A percentile compares a stretch with the other conserved stretches of the same genome.
Evolutionary conservation across 2,888 invertebrate genomes (phyloP).

Genomic region (Octonoba sinensis): DNA sequence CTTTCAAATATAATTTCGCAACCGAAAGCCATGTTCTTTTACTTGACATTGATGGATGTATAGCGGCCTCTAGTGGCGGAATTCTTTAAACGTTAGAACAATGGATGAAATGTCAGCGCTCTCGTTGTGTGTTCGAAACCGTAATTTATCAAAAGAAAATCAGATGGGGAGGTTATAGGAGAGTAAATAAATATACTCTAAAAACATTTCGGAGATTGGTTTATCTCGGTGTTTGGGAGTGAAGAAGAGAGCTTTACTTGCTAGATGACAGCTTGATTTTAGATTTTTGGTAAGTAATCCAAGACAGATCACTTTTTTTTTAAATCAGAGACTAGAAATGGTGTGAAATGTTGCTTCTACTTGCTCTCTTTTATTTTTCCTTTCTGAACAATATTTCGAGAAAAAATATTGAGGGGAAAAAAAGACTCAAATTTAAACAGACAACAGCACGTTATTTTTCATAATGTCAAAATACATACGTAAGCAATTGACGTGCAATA

Average conservation of each 20-base stretch:
- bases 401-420: no score
- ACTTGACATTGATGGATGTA: constrained; percentile 36
- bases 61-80: constrained; percentile 55
- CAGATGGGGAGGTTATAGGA: background rate
- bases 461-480: no score
- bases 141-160: constrained; percentile 57
- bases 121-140: constrained; percentile 35
- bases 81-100: constrained; percentile 53
- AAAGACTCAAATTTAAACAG: no score
- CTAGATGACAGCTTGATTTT: constrained; percentile 54
- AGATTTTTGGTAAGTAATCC: constrained; percentile 45
- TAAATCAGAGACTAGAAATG: constrained; percentile 4
- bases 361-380: background rate
- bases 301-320: constrained; percentile 19
- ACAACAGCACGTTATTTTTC: no score
- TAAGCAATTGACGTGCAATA: no score
- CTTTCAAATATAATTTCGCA: constrained; percentile 63
- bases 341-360: background rate
- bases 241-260: constrained; percentile 19
- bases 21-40: constrained; percentile 53
- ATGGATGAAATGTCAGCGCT: constrained; percentile 60
- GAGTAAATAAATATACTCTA: constrained; percentile 55
- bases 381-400: no score
- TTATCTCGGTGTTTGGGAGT: constrained; percentile 29
- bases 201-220: constrained; percentile 60